Evolutionary conservation across 1,140 invertebrate species (phyloP).

Genomic region (Mactra quadrangularis): DNA sequence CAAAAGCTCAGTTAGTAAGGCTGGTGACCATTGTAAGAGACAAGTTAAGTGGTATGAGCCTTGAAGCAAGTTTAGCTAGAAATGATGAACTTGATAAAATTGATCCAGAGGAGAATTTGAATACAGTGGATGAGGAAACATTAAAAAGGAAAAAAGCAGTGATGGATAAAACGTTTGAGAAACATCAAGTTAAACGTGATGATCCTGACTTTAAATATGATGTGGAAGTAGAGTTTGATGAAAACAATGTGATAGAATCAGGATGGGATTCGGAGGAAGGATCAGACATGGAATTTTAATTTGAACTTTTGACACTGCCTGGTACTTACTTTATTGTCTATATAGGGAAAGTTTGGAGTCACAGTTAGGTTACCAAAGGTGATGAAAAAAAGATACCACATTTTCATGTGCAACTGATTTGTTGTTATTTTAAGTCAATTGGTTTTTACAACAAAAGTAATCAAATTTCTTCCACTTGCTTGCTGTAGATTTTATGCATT

Average conservation of each 20-base stretch:
- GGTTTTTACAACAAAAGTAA: no score
- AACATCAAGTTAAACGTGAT: conserved; percentile 82
- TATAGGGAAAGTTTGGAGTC: no score
- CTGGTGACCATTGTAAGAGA: conserved; percentile 80
- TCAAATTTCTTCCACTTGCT: no score
- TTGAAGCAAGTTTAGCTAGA: conserved; percentile 82
- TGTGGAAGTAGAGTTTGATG: conserved; percentile 82
- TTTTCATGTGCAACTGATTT: no score
- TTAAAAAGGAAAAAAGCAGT: conserved; percentile 83
- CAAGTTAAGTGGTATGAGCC: conserved; percentile 75
- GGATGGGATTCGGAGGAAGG: conserved; percentile 76
- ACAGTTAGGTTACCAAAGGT: no score
- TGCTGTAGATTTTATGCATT: no score
- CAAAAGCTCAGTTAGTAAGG: conserved; percentile 76
- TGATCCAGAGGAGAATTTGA: conserved; percentile 85
- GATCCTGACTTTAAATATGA: conserved; percentile 85
- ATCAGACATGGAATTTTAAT: conserved; percentile 72
- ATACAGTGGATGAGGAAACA: conserved; percentile 82
- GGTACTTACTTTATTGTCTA: no score
- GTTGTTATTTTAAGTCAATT: no score
- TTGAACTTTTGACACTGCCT: no score
- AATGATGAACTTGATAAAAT: conserved; percentile 77
- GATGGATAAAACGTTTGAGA: conserved; percentile 84
- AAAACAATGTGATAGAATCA: conserved; percentile 74
- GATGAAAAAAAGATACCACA: no score